A percentile compares a stretch with the other conserved stretches of the same genome.
phyloP scores from a whole-genome alignment of 2,888 invertebrate genomes.

The Halictus ligatus region DNA sequence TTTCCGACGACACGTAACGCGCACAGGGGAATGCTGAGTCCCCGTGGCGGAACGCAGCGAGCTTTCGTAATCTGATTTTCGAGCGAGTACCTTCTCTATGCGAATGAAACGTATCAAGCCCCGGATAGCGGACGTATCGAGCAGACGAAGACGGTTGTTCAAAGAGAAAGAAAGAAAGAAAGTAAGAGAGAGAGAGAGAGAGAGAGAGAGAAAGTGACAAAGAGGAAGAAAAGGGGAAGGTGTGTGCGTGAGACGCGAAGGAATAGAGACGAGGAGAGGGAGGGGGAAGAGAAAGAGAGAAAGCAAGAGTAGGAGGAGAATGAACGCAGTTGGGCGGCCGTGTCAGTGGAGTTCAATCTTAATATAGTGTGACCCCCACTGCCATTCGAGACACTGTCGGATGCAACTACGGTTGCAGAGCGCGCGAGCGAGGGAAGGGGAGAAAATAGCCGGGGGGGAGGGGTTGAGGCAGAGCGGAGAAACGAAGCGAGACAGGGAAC shows the following conservation, averaged over 20 bases:
- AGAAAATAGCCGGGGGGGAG: neutral
- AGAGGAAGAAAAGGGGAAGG: conserved; percentile 40
- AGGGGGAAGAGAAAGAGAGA: conserved; percentile 33
- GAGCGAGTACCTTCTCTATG: conserved; percentile 37
- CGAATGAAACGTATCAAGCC: conserved; percentile 45
- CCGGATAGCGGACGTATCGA: conserved; percentile 56
- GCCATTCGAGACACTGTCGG: conserved; percentile 77
- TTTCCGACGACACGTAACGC: conserved; percentile 31
- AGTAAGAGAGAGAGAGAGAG: conserved; percentile 41
- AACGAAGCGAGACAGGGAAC: conserved; percentile 5
- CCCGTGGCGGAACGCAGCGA: conserved; percentile 43
- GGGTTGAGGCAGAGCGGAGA: neutral
- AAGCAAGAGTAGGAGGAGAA: conserved; percentile 69
- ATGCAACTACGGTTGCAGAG: conserved; percentile 71
- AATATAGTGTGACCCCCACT: conserved; percentile 84
- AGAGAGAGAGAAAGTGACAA: conserved; percentile 31
- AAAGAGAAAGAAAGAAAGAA: conserved; percentile 32
- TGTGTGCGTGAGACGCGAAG: neutral
- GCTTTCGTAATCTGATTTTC: conserved; percentile 56
- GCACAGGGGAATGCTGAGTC: neutral
- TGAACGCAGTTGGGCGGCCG: conserved; percentile 73
- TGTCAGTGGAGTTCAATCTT: conserved; percentile 84
- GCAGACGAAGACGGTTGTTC: conserved; percentile 12
- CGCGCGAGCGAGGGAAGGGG: conserved; percentile 23
- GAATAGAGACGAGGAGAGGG: neutral